phyloP scores from a whole-genome alignment of 2,113 vertebrate species.

The Edolisoma coerulescens region DNA sequence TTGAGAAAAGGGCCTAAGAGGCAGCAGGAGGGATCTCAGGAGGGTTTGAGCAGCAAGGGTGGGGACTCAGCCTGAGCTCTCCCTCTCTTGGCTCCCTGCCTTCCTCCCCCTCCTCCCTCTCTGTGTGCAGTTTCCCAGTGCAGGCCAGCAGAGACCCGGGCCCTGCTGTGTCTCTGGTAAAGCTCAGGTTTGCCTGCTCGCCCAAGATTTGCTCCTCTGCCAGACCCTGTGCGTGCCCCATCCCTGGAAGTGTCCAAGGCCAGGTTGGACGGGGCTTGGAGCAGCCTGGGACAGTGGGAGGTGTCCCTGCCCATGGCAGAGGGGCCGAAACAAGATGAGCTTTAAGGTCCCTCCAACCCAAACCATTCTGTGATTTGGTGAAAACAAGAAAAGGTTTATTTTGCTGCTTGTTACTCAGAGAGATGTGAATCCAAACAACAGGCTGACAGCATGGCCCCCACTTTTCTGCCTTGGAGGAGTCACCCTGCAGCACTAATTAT shows the following conservation, averaged over 20 bases:
- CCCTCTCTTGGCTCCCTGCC: not conserved
- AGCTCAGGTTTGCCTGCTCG: not conserved
- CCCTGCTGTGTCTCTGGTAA: not conserved
- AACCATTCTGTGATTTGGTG: not conserved
- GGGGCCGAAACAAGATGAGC: not conserved
- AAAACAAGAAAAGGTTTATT: not conserved
- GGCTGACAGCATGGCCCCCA: not conserved
- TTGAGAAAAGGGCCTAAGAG: not conserved
- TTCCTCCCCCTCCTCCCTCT: not conserved
- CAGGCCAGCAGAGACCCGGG: not conserved
- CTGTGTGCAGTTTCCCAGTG: not conserved
- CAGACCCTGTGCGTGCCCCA: not conserved
- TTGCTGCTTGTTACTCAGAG: not conserved
- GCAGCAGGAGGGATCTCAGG: not conserved
- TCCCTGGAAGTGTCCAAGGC: not conserved
- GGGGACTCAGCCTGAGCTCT: not conserved
- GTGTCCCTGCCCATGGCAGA: not conserved
- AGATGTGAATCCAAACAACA: not conserved
- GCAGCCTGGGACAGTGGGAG: not conserved
- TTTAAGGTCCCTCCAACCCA: not conserved
- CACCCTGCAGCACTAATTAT: not conserved
- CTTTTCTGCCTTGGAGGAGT: not conserved
- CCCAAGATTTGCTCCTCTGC: not conserved
- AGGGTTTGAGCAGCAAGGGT: not conserved
- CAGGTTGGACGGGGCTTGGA: accelerated